Conservation (phyloP, 2,113 vertebrate genomes). For the Sander vitreus region DNA sequence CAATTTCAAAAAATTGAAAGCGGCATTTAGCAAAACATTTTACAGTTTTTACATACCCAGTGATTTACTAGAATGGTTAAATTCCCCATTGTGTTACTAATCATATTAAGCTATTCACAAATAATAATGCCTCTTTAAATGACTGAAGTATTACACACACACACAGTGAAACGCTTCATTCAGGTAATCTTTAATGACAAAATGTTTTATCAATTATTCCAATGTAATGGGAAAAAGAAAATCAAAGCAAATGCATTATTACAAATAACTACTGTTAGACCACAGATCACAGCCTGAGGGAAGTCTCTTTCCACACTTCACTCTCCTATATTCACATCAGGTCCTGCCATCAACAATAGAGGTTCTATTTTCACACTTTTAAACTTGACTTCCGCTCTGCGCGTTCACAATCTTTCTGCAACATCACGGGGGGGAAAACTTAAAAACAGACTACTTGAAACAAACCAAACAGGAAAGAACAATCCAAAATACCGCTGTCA, state of each 20-base stretch:
- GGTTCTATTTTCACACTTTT: conserved; percentile 23
- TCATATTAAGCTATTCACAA: background rate
- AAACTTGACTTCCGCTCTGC: conserved; percentile 35
- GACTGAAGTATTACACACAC: background rate
- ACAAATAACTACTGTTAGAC: conserved; percentile 62
- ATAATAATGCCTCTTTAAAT: background rate
- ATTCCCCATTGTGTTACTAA: background rate
- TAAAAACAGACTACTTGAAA: conserved; percentile 14
- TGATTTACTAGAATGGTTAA: background rate
- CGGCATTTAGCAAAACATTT: background rate
- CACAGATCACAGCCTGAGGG: conserved; percentile 49
- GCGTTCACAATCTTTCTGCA: conserved; percentile 47
- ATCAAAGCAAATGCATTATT: conserved; percentile 68
- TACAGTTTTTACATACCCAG: background rate
- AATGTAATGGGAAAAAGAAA: conserved; percentile 70
- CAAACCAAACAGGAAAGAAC: conserved; percentile 39
- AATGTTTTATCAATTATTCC: conserved; percentile 62
- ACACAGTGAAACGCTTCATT: conserved; percentile 46
- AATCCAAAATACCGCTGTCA: conserved; percentile 21
- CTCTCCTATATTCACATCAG: conserved; percentile 55
- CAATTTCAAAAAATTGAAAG: background rate
- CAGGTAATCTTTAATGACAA: conserved; percentile 81
- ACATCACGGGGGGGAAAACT: conserved; percentile 12
- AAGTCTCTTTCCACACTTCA: conserved; percentile 41
- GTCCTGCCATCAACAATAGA: conserved; percentile 37